Conservation (phyloP, 1,140 invertebrate genomes). For the Vanessa atalanta region DNA sequence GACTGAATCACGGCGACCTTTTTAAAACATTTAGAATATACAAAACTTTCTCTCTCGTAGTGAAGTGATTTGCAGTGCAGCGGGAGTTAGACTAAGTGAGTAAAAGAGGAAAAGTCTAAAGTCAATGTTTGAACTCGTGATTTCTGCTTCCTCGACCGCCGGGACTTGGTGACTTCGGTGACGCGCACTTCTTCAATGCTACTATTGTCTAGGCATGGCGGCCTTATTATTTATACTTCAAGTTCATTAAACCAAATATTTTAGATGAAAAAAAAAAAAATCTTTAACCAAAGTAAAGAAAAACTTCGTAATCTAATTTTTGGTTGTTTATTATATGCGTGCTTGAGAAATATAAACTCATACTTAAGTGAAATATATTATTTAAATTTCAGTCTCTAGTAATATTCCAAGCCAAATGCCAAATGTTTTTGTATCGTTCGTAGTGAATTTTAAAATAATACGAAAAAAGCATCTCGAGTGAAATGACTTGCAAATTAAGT, state of each 20-base stretch:
- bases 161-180: slow-evolving; percentile 35
- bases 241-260: no score
- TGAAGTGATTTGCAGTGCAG: slow-evolving; percentile 71
- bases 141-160: slow-evolving; percentile 64
- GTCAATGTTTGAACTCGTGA: slow-evolving; percentile 78
- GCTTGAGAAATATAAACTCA: slow-evolving; percentile 1
- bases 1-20: slow-evolving; percentile 57
- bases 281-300: not conserved
- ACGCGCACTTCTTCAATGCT: slow-evolving; percentile 42
- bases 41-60: slow-evolving; percentile 65
- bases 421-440: slow-evolving; percentile 17
- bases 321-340: not conserved
- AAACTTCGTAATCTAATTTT: not conserved
- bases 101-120: slow-evolving; percentile 76
- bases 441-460: slow-evolving; percentile 29
- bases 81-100: slow-evolving; percentile 73
- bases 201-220: not conserved
- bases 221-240: no score
- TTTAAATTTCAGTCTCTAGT: slow-evolving; percentile 6
- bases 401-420: slow-evolving; percentile 5
- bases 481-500: slow-evolving; percentile 41
- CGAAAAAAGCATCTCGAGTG: slow-evolving; percentile 22
- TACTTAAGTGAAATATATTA: not conserved
- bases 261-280: not conserved
- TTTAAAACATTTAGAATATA: slow-evolving; percentile 70